A percentile compares a stretch with the other conserved stretches of the same genome.
Conservation (phyloP, 2,113 vertebrate species). For the Caranx melampygus region DNA sequence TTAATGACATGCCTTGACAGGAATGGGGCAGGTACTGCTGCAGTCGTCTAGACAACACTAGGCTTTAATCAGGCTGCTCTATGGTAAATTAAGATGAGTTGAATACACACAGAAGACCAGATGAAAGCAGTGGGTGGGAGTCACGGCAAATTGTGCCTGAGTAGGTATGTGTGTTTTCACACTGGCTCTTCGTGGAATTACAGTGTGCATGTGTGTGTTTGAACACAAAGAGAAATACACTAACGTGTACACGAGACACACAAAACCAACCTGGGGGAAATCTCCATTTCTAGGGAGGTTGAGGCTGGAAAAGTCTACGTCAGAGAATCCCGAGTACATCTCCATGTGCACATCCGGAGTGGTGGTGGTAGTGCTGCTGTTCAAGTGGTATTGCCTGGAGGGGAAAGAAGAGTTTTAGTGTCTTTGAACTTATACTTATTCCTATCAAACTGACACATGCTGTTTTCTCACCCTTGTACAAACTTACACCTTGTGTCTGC, state of each 20-base stretch:
- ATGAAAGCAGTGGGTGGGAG: constrained; percentile 52
- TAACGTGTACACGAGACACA: not conserved
- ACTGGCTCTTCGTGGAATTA: not conserved
- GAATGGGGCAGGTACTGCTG: constrained; percentile 52
- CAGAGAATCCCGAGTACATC: constrained; percentile 73
- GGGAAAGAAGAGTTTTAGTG: constrained; percentile 19
- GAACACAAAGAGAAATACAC: not conserved
- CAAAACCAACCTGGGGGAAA: constrained; percentile 80
- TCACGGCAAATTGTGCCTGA: constrained; percentile 2
- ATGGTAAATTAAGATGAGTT: constrained; percentile 41
- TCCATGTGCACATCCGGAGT: constrained; percentile 81
- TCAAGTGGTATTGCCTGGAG: constrained; percentile 82
- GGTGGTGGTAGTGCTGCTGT: constrained; percentile 73
- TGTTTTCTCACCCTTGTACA: not conserved
- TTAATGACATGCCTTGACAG: constrained; percentile 63
- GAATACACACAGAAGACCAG: constrained; percentile 46
- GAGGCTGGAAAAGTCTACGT: constrained; percentile 74
- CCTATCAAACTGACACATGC: not conserved
- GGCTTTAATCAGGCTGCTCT: constrained; percentile 65
- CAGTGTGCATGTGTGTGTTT: not conserved
- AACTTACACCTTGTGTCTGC: not conserved
- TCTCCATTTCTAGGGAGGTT: constrained; percentile 76
- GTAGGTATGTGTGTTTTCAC: not conserved
- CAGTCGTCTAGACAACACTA: constrained; percentile 64
- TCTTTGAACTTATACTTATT: not conserved